Percentiles rank a stretch among this genome's conserved stretches.
These are phyloP conservation scores for Acropternis orthonyx DNA, from an alignment of 2,797 vertebrate species.

Conservation along the genomic window DNA sequence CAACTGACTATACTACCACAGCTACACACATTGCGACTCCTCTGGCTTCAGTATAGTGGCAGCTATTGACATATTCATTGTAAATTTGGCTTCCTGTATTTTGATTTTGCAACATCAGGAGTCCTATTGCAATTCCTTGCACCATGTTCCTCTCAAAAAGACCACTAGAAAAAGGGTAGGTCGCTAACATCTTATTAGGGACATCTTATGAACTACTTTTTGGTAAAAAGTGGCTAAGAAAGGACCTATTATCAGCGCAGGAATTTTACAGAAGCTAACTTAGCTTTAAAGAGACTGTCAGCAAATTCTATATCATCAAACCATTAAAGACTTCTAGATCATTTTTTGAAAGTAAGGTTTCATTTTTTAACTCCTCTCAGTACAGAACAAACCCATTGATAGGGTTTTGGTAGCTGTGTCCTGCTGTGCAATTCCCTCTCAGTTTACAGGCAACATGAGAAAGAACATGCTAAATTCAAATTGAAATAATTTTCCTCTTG, in stretches of 20 bases:
- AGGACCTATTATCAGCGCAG: neutral
- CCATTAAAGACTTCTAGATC: neutral
- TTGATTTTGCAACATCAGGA: neutral
- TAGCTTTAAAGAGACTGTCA: neutral
- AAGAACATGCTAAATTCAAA: neutral
- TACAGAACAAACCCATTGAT: constrained; percentile 7
- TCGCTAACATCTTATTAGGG: neutral
- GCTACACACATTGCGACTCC: neutral
- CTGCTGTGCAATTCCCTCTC: constrained; percentile 45
- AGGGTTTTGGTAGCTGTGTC: constrained; percentile 41
- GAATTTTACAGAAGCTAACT: neutral
- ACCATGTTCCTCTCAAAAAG: neutral
- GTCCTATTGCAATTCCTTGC: neutral
- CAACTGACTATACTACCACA: neutral
- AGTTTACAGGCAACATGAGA: constrained; percentile 39
- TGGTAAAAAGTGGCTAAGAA: neutral
- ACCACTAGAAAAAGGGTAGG: neutral
- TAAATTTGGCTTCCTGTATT: neutral
- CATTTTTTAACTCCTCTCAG: neutral
- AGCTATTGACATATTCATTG: neutral
- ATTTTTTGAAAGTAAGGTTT: neutral
- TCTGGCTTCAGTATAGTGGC: neutral
- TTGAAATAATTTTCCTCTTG: neutral
- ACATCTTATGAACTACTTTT: neutral
- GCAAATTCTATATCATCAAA: neutral